A percentile compares a stretch with the other conserved stretches of the same genome.
phyloP scores from a whole-genome alignment of 1,140 invertebrate genomes.

The Micrasema longulum region DNA sequence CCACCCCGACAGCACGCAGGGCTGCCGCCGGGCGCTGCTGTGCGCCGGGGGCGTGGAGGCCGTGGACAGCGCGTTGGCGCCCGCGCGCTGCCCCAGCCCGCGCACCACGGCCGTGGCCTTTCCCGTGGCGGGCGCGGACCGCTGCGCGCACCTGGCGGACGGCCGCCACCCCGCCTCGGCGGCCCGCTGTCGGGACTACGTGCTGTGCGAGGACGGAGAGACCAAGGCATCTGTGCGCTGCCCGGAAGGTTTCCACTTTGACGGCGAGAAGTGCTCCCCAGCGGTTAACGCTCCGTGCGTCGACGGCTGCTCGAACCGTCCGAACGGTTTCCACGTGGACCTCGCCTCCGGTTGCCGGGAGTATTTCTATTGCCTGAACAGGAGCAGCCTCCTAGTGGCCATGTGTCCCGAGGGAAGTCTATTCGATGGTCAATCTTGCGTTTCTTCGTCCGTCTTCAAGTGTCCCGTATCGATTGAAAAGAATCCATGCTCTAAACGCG shows the following conservation, averaged over 20 bases:
- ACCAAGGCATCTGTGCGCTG: slow-evolving; percentile 46
- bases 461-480: slow-evolving; percentile 61
- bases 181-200: slow-evolving; percentile 58
- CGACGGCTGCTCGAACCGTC: slow-evolving; percentile 62
- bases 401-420: slow-evolving; percentile 65
- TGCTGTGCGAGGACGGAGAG: slow-evolving; percentile 46
- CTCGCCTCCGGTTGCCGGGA: slow-evolving; percentile 69
- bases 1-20: slow-evolving; percentile 58
- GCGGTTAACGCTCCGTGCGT: slow-evolving; percentile 55
- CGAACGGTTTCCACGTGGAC: slow-evolving; percentile 72
- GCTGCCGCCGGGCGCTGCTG: slow-evolving; percentile 57
- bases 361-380: slow-evolving; percentile 70
- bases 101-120: slow-evolving; percentile 49
- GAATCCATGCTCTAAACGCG: slow-evolving; percentile 62
- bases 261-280: slow-evolving; percentile 46
- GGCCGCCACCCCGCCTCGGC: slow-evolving; percentile 58
- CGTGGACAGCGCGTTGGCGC: slow-evolving; percentile 51
- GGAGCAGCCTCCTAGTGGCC: slow-evolving; percentile 61
- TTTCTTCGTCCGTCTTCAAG: slow-evolving; percentile 57
- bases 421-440: slow-evolving; percentile 64
- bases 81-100: slow-evolving; percentile 46
- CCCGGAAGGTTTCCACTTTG: slow-evolving; percentile 38
- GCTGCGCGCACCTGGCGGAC: slow-evolving; percentile 44
- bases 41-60: slow-evolving; percentile 57
- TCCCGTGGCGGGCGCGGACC: slow-evolving; percentile 44